Evolutionary conservation across 2,797 vertebrate species (phyloP).

Genomic region (Takifugu ocellatus): DNA sequence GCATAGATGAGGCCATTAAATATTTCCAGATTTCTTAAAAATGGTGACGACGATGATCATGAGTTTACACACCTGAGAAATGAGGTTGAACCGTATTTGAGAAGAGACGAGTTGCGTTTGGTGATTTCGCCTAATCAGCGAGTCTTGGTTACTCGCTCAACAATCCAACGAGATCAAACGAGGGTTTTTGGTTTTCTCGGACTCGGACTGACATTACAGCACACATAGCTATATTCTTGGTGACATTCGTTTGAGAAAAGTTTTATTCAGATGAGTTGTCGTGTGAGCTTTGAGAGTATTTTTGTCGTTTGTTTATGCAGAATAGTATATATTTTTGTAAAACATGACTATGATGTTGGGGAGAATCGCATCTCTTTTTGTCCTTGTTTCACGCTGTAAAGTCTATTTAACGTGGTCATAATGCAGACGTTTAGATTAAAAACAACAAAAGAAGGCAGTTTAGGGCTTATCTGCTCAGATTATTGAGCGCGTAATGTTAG

Average conservation of each 20-base stretch:
- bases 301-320: constrained; percentile 63
- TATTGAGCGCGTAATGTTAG: constrained; percentile 2
- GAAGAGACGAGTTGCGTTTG: too few relatives aligned
- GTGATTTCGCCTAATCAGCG: too few relatives aligned
- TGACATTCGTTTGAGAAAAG: constrained; percentile 12
- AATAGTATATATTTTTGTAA: constrained; percentile 82
- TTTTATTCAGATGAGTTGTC: constrained; percentile 11
- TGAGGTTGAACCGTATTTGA: too few relatives aligned
- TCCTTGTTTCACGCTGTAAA: constrained; percentile 23
- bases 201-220: neutral
- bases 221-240: constrained; percentile 18
- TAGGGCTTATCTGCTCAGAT: too few relatives aligned
- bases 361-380: constrained; percentile 34
- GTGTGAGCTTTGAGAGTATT: constrained; percentile 26
- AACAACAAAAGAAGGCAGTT: too few relatives aligned
- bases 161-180: neutral
- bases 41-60: too few relatives aligned
- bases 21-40: too few relatives aligned
- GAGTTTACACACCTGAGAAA: too few relatives aligned
- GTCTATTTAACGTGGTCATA: constrained; percentile 14
- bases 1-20: too few relatives aligned
- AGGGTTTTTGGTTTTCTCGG: neutral
- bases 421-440: constrained; percentile 3
- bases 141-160: neutral
- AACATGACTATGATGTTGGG: constrained; percentile 47